These are phyloP conservation scores for Polymixis lichenea DNA, from an alignment of 2,888 invertebrate genomes.

Conservation along the genomic window DNA sequence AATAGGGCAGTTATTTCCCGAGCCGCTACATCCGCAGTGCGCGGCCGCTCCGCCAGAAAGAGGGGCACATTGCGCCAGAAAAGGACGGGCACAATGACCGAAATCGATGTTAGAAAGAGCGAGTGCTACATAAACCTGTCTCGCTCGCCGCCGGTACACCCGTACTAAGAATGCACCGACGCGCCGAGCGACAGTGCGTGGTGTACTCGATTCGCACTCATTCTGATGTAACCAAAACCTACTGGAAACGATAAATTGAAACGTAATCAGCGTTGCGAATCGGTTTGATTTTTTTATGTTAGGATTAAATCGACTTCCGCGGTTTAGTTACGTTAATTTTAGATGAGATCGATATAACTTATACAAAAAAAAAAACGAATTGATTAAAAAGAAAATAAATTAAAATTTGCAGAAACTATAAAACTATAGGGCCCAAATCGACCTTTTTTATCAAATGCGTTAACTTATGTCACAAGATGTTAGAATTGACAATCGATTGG, in stretches of 20 bases:
- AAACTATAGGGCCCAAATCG: neutral
- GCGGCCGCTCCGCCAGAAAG: constrained; percentile 72
- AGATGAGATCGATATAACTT: neutral
- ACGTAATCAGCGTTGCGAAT: constrained; percentile 41
- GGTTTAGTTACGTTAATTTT: constrained; percentile 15
- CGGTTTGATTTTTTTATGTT: constrained; percentile 27
- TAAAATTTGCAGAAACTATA: neutral
- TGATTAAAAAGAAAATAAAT: neutral
- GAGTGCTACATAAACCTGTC: constrained; percentile 65
- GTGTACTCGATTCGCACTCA: constrained; percentile 74
- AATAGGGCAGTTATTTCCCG: constrained; percentile 80
- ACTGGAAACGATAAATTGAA: constrained; percentile 55
- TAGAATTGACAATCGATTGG: constrained; percentile 81
- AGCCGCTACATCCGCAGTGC: constrained; percentile 82
- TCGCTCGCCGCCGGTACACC: constrained; percentile 78
- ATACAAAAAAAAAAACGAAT: neutral
- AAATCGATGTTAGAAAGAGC: constrained; percentile 84
- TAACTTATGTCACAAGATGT: constrained; percentile 74
- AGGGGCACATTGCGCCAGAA: constrained; percentile 77
- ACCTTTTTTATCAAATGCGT: neutral
- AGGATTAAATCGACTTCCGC: constrained; percentile 14
- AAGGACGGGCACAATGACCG: constrained; percentile 78
- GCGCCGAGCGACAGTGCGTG: constrained; percentile 67
- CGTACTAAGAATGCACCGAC: constrained; percentile 83
- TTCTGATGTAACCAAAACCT: constrained; percentile 68